Base-by-base conservation (phyloP, 1,140 invertebrate genomes). In the Formica selysi region DNA sequence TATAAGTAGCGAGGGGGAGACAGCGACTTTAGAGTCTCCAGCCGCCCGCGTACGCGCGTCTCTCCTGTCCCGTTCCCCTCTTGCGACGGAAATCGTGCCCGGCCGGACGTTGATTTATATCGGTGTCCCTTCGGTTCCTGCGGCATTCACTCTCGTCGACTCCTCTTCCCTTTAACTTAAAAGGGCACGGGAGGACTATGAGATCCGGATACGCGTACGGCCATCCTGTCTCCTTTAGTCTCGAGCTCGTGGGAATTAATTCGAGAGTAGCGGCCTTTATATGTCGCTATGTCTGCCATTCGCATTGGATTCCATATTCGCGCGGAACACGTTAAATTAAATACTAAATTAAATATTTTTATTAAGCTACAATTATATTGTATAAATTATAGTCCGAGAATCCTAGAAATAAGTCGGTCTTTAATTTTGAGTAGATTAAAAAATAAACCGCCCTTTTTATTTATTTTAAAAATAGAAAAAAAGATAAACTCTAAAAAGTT, bases 1-100 rank as follows among this genome's bases (percentile, higher is more conserved):
- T 51, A 51, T 93, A 92, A 93, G 92, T 93, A 92, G 89, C 71
- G 70, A 86, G 73, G 90, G 67, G 73, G 41, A 79, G 41, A 59
- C 38, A 10, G 29, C 22, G 64, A 57, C 67, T 71, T 38, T n/a
- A 16, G 32, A 22, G 54, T 54, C 65, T 62, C 44, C 32, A 32
- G 59, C 61, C 59, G 22, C 32, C 76, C 71, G 76, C 54, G 78
- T 48, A 41, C 4, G 57, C 57, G 54, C 74, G 70, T 79, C 88
- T 90, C 38, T 64, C 73, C 54, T 36, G 7, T 65, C 41, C 48
- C 19, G 16, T 48, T 32, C 54, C 41, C 61, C 29, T 84, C 48
- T 81, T 19, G 48, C 38, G 29, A 4, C 57, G 57, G 38, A 62
- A 51, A 29, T 51, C 62, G 44, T 19, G 54, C 44, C 44, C 48